Percentiles rank a stretch among this genome's conserved stretches.
phyloP scores from a whole-genome alignment of 2,113 vertebrate species.

The Neomonachus schauinslandi region DNA sequence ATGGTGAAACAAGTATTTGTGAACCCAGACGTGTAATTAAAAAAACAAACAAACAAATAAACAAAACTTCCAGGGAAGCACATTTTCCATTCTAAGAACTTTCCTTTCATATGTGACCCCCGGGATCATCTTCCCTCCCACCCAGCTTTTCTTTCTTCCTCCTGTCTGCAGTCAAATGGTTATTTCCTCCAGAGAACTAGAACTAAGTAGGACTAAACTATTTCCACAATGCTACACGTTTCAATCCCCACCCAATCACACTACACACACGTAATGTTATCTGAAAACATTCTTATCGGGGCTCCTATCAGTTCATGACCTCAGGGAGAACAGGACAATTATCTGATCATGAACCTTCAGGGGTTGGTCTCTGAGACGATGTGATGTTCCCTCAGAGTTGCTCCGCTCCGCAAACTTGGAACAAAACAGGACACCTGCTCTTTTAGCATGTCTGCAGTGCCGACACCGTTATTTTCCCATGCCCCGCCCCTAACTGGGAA shows the following conservation, averaged over 20 bases:
- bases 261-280: background rate
- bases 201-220: background rate
- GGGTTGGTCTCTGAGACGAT: background rate
- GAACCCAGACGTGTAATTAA: background rate
- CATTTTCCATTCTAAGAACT: background rate
- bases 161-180: background rate
- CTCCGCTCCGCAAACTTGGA: background rate
- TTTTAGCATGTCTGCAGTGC: background rate
- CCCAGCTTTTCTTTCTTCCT: background rate
- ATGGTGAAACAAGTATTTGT: background rate
- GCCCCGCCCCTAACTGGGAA: background rate
- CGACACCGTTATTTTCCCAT: background rate
- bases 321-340: background rate
- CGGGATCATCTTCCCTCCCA: background rate
- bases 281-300: background rate
- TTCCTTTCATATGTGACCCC: background rate
- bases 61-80: background rate
- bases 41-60: background rate
- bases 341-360: background rate
- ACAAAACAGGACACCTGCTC: background rate
- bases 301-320: background rate
- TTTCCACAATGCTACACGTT: background rate
- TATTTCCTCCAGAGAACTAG: background rate
- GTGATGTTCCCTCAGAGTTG: background rate
- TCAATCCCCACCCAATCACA: background rate